Base-by-base conservation (phyloP, 2,797 vertebrate species). In the Champsocephalus esox region DNA sequence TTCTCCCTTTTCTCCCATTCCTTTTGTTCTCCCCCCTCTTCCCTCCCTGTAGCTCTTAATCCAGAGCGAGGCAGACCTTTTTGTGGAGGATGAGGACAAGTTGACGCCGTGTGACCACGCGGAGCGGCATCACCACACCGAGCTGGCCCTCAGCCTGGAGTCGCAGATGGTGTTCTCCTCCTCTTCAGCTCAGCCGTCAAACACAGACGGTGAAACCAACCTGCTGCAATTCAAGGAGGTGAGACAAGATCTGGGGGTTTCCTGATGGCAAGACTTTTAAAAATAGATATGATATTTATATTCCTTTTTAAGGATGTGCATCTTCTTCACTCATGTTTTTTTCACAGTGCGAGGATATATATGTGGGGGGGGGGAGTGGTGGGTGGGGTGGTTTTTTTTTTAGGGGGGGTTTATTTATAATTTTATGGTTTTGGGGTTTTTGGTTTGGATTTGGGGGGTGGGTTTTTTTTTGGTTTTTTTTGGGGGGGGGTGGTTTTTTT, bases 81-180 rank as follows among this genome's bases (percentile, higher is more conserved):
- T 99, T 93, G 95, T 97, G 65, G 98, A 99, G 92, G 99, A 99
- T 59, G 97, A 99, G 86, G 97, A 98, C 89, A 98, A 97, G 93
- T 95, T 99, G 93, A 99, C 98, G 21, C 98, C 98, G 5, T 99
- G 98, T 86, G 98, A 99, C 92, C 98, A 98, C 70, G 98, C 98
- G 6, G 98, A 99, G 93, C 97, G 97, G 74, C 97, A 99, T 59
- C 97, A 97, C 87, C 97, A 99, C 94, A 99, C 97, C 79, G 97
- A 99, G 87, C 90, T 99, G 92, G 98, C 98, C 67, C 97, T 99
- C 76, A 98, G 96, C 92, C 94, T 99, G 88, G 98, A 99, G 93
- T 99, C 98, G 67, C 98, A 98, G 89, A 99, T 99, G 98, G 98
- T 99, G 86, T 99, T 99, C 94, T 99, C 98, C 77, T 90, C 91